phyloP scores from a whole-genome alignment of 2,797 vertebrate species.

The Hoplostethus atlanticus region DNA sequence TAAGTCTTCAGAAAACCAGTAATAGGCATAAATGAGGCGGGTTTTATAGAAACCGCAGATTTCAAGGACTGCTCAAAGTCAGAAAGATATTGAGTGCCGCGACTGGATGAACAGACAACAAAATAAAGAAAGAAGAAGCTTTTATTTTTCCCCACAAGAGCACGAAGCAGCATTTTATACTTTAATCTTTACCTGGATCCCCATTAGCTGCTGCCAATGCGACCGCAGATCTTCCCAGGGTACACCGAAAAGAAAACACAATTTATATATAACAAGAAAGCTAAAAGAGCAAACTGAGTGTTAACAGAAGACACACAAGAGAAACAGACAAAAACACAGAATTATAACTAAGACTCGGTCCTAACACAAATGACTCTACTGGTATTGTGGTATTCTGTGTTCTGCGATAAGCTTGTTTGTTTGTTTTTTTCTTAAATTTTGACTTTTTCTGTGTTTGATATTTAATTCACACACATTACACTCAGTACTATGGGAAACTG shows the following conservation, averaged over 20 bases:
- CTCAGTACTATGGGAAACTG: too few relatives aligned
- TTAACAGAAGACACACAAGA: background rate
- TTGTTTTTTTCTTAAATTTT: too few relatives aligned
- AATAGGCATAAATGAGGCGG: conserved; percentile 20
- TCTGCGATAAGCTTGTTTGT: background rate
- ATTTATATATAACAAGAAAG: conserved; percentile 9
- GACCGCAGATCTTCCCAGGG: conserved; percentile 7
- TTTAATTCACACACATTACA: too few relatives aligned
- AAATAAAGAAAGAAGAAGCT: conserved; percentile 28
- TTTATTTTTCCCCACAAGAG: conserved; percentile 9
- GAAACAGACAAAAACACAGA: background rate
- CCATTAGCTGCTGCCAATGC: conserved; percentile 41
- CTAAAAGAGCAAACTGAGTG: too few relatives aligned
- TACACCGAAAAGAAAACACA: conserved; percentile 25
- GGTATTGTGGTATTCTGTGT: background rate
- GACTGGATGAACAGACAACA: background rate
- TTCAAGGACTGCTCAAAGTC: conserved; percentile 35
- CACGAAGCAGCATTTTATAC: conserved; percentile 11
- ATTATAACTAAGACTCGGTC: background rate
- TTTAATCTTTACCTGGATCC: conserved; percentile 49
- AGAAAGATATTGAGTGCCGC: conserved; percentile 23
- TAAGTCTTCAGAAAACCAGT: conserved; percentile 12
- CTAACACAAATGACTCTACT: too few relatives aligned
- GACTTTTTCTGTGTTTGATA: too few relatives aligned
- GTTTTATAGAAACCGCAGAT: conserved; percentile 49